Conservation (phyloP, 2,888 invertebrate species). For the Trissoscelio sp. region DNA sequence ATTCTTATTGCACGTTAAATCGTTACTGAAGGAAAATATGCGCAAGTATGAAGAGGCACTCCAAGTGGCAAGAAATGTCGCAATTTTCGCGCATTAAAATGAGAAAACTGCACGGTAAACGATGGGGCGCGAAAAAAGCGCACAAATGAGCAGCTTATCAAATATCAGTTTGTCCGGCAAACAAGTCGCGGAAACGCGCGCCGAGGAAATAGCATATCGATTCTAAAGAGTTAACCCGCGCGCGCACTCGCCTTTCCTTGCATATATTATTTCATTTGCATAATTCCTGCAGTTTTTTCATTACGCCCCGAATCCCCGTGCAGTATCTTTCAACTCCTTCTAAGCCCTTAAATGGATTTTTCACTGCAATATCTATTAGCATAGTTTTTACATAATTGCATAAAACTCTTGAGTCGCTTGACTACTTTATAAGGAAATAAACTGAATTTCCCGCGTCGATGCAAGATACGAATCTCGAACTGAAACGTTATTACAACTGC, state of each 20-base stretch:
- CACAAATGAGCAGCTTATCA: conserved; percentile 32
- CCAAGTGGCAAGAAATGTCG: no score
- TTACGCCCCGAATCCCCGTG: conserved; percentile 71
- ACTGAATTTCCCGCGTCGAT: conserved; percentile 72
- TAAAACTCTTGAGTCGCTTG: conserved; percentile 71
- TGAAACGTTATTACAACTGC: conserved; percentile 36
- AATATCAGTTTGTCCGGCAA: conserved; percentile 43
- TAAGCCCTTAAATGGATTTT: conserved; percentile 78
- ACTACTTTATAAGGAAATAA: conserved; percentile 78
- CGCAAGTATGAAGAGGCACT: conserved; percentile 13
- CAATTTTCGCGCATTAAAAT: neutral
- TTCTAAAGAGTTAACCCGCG: conserved; percentile 72
- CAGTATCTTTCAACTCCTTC: conserved; percentile 48
- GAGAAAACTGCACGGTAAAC: neutral
- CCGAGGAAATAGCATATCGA: conserved; percentile 71
- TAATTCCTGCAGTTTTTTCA: conserved; percentile 79
- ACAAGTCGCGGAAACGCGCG: conserved; percentile 27
- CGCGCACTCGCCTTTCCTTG: conserved; percentile 69
- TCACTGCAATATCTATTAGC: conserved; percentile 81
- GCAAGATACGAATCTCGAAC: conserved; percentile 53
- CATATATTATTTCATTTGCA: conserved; percentile 78
- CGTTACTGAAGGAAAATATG: conserved; percentile 24
- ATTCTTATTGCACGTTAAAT: conserved; percentile 53
- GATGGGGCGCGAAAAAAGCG: neutral
- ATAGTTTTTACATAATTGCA: conserved; percentile 82